These are phyloP conservation scores for Glaucidium brasilianum DNA, from an alignment of 2,113 vertebrate species.

Conservation along the genomic window DNA sequence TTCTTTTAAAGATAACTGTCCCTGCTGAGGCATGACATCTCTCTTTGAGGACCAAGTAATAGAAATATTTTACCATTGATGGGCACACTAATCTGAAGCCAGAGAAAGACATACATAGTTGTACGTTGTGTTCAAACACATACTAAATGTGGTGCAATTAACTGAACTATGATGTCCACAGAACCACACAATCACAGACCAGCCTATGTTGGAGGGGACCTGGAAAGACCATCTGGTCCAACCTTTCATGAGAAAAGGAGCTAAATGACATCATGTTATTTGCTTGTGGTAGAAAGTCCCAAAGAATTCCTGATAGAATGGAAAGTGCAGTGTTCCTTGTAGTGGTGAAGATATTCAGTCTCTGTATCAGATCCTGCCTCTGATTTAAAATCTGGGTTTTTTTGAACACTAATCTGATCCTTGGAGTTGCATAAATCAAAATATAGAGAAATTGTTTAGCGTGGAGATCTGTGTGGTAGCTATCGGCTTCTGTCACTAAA, in stretches of 20 bases:
- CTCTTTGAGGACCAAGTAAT: background rate
- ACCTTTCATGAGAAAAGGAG: background rate
- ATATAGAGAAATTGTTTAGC: background rate
- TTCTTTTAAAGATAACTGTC: background rate
- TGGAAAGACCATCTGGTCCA: background rate
- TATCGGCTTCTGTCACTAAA: background rate
- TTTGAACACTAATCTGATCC: background rate
- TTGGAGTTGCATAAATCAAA: background rate
- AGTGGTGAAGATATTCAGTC: background rate
- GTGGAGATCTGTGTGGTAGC: background rate
- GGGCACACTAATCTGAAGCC: background rate
- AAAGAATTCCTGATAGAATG: background rate
- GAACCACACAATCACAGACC: background rate
- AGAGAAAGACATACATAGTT: background rate
- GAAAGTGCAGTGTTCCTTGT: background rate
- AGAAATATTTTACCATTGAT: background rate
- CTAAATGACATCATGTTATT: background rate
- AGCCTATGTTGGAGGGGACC: background rate
- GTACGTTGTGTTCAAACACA: background rate
- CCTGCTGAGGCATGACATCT: background rate
- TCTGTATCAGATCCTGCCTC: background rate
- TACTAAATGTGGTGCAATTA: background rate
- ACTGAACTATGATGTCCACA: background rate
- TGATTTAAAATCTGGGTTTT: background rate
- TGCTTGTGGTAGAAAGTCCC: background rate